phyloP scores from a whole-genome alignment of 2,113 vertebrate genomes.

The Myotis yumanensis region DNA sequence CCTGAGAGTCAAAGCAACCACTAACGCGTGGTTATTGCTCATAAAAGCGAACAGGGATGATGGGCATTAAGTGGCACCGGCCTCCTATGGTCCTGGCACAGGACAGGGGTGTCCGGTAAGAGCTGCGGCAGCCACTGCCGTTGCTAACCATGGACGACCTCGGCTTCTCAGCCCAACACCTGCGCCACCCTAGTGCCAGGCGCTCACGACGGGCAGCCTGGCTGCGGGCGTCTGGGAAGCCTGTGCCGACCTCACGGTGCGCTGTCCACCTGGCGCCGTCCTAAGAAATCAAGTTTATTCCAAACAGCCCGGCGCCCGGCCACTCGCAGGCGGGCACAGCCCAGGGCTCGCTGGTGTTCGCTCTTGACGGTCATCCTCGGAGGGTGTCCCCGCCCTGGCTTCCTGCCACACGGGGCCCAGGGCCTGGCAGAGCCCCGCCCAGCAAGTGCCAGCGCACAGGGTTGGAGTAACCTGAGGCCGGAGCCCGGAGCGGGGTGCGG shows the following conservation, averaged over 20 bases:
- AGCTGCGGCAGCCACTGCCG: not conserved
- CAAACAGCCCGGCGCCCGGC: not conserved
- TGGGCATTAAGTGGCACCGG: not conserved
- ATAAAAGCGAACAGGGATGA: fast-evolving
- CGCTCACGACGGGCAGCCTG: not conserved
- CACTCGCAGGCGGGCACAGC: not conserved
- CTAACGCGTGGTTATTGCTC: fast-evolving
- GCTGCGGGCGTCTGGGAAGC: too few species aligned
- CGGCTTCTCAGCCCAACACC: not conserved
- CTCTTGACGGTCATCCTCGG: not conserved
- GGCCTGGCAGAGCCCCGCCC: not conserved
- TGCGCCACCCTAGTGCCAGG: fast-evolving
- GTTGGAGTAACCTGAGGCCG: too few species aligned
- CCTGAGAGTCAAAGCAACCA: not conserved
- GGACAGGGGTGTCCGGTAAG: not conserved
- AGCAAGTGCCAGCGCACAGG: too few species aligned
- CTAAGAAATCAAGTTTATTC: too few species aligned
- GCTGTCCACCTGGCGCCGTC: not conserved
- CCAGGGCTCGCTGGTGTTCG: not conserved
- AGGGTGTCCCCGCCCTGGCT: fast-evolving
- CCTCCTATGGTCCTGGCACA: not conserved
- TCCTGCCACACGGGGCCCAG: not conserved
- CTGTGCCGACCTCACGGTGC: not conserved
- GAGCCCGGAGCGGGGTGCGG: too few species aligned
- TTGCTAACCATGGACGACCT: fast-evolving